These are phyloP conservation scores for Myodes glareolus DNA, from an alignment of 2,113 vertebrate species.

Conservation along the genomic window DNA sequence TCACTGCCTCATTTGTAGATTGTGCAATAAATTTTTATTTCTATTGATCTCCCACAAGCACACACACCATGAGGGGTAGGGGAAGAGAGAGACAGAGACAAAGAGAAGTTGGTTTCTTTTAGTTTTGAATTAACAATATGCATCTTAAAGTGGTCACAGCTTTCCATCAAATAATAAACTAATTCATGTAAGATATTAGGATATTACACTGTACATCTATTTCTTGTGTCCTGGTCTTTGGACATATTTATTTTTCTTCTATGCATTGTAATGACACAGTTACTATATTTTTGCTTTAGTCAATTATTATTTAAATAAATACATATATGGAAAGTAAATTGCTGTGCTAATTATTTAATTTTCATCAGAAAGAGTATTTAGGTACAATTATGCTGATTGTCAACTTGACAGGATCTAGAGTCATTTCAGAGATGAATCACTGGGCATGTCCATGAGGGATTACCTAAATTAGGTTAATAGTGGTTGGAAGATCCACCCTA, in stretches of 20 bases:
- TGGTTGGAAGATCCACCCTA: neutral
- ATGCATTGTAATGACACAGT: neutral
- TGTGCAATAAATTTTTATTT: neutral
- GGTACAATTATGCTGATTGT: neutral
- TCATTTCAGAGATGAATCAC: neutral
- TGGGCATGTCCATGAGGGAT: neutral
- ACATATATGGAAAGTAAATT: neutral
- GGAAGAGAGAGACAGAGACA: too few species aligned
- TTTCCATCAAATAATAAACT: neutral
- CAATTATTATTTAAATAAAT: neutral
- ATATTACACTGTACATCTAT: neutral
- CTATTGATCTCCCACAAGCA: neutral
- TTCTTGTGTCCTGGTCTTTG: neutral
- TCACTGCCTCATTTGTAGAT: neutral
- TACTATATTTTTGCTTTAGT: neutral
- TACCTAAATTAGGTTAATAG: neutral
- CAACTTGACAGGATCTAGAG: neutral
- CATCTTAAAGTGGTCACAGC: neutral
- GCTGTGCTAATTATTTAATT: neutral
- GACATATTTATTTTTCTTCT: conserved; percentile 2
- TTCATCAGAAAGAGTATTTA: neutral
- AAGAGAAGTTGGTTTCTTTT: neutral
- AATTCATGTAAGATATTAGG: neutral
- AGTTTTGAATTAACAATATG: neutral
- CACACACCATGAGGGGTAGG: neutral